phyloP scores from a whole-genome alignment of 2,797 vertebrate species.

The Acanthiza pusilla region DNA sequence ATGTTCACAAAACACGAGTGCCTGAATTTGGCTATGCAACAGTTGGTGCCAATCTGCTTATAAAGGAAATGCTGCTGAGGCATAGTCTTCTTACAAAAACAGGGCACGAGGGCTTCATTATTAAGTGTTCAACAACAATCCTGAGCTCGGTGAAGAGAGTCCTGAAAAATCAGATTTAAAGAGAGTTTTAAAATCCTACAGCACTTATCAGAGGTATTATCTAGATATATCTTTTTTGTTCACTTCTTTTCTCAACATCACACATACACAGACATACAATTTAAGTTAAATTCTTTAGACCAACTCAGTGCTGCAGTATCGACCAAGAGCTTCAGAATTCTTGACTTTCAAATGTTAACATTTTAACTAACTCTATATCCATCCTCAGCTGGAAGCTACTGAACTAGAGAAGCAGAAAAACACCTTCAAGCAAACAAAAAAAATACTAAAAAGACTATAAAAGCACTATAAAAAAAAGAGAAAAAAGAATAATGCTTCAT shows the following conservation, averaged over 20 bases:
- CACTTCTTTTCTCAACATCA: neutral
- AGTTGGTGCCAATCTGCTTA: conserved; percentile 94
- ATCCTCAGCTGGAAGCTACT: neutral
- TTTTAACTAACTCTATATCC: neutral
- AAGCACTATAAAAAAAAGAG: neutral
- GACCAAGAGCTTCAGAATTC: neutral
- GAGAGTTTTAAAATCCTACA: conserved; percentile 28
- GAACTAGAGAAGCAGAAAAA: neutral
- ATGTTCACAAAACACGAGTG: conserved; percentile 62
- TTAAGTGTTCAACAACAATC: conserved; percentile 92
- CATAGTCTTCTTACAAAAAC: conserved; percentile 94
- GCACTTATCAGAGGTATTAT: neutral
- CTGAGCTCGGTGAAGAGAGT: conserved; percentile 94
- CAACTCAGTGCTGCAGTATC: neutral
- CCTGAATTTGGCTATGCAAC: conserved; percentile 78
- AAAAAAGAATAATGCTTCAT: neutral
- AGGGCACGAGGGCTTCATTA: conserved; percentile 95
- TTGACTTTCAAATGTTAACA: neutral
- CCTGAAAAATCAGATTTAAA: conserved; percentile 74
- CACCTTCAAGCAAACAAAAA: neutral
- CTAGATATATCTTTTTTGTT: neutral
- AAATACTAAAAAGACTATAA: neutral
- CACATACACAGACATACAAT: neutral
- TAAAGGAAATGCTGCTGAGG: conserved; percentile 93
- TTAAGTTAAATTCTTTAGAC: neutral